phyloP scores from a whole-genome alignment of 1,140 invertebrate genomes.

The Ooceraea biroi region DNA sequence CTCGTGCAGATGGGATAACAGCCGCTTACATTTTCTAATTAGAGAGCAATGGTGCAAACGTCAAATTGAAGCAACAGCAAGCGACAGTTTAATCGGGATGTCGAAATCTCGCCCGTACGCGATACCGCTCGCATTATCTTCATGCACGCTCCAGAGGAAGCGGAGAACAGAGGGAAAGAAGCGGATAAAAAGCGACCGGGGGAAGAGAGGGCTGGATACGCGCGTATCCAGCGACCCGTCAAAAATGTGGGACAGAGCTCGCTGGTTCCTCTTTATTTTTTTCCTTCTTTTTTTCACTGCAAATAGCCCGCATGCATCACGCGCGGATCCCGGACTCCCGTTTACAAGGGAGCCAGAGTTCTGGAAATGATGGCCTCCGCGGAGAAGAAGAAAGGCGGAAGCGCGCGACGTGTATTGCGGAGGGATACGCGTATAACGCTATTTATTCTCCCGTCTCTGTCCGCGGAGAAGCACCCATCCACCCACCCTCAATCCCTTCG shows the following conservation, averaged over 20 bases:
- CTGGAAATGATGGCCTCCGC: constrained; percentile 74
- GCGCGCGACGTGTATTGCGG: constrained; percentile 62
- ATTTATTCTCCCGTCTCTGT: constrained; percentile 69
- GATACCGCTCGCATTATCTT: constrained; percentile 56
- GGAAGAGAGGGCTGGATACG: not conserved
- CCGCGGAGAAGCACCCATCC: constrained; percentile 34
- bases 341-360: constrained; percentile 72
- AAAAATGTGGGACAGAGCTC: constrained; percentile 75
- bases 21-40: constrained; percentile 49
- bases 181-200: constrained; percentile 15
- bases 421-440: constrained; percentile 65
- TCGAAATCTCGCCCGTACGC: constrained; percentile 49
- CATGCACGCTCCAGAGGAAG: constrained; percentile 55
- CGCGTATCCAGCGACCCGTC: constrained; percentile 73
- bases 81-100: constrained; percentile 47
- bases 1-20: constrained; percentile 37
- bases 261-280: constrained; percentile 64
- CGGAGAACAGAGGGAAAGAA: constrained; percentile 39
- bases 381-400: constrained; percentile 71
- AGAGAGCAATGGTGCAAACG: constrained; percentile 6
- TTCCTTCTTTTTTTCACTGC: constrained; percentile 64
- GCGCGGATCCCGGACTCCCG: constrained; percentile 58
- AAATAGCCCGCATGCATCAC: constrained; percentile 77
- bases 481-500: not conserved
- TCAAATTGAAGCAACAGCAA: constrained; percentile 19